A percentile compares a stretch with the other conserved stretches of the same genome.
These are phyloP conservation scores for Muraenolepis orangiensis DNA, from an alignment of 2,797 vertebrate genomes.

Conservation along the genomic window DNA sequence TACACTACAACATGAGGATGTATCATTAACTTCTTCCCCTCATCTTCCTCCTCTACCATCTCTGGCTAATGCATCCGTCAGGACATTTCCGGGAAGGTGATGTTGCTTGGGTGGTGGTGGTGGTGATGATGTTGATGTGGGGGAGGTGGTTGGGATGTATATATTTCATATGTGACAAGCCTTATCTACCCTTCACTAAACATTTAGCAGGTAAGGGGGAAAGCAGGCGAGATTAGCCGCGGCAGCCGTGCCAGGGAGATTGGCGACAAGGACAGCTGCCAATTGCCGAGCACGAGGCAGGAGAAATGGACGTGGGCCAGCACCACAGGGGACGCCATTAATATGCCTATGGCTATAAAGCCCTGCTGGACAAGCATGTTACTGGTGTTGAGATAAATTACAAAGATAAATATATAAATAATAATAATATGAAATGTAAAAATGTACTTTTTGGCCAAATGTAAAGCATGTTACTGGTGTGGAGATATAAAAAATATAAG, in stretches of 20 bases:
- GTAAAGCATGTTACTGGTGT: too few species aligned
- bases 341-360: neutral
- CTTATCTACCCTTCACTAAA: constrained; percentile 78
- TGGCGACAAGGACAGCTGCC: constrained; percentile 69
- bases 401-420: too few species aligned
- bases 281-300: constrained; percentile 53
- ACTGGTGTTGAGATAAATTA: neutral
- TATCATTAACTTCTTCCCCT: constrained; percentile 44
- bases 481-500: too few species aligned
- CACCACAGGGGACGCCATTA: constrained; percentile 22
- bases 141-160: too few species aligned
- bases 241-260: constrained; percentile 67
- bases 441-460: too few species aligned
- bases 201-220: constrained; percentile 69
- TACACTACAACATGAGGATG: constrained; percentile 45
- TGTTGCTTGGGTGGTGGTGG: constrained; percentile 8
- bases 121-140: too few species aligned
- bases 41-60: constrained; percentile 51
- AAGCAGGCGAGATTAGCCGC: constrained; percentile 72
- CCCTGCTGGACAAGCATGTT: neutral
- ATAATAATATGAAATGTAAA: too few species aligned
- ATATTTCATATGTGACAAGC: constrained; percentile 73
- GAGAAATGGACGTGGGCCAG: constrained; percentile 30
- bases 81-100: constrained; percentile 64
- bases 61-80: constrained; percentile 60